Percentiles rank a stretch among this genome's conserved stretches.
Evolutionary conservation across 1,140 invertebrate species (phyloP).

Genomic region (Lordiphosa collinella): DNA sequence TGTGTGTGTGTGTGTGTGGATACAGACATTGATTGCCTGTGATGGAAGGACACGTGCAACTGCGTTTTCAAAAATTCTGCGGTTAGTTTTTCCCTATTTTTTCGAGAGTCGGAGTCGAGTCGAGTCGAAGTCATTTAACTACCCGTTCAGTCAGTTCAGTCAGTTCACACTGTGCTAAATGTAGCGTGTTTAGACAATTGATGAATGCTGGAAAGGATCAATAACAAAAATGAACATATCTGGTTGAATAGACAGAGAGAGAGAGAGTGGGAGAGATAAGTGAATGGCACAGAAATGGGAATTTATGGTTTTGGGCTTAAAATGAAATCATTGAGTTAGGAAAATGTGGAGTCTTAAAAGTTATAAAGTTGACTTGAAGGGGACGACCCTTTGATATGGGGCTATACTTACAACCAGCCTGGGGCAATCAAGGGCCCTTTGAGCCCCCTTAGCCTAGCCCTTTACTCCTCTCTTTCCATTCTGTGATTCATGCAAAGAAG

Average conservation of each 20-base stretch:
- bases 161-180: conserved; percentile 65
- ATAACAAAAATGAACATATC: conserved; percentile 27
- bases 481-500: too few relatives aligned
- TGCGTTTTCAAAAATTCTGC: conserved; percentile 39
- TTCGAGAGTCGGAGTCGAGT: conserved; percentile 50
- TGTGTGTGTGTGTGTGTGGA: conserved; percentile 1
- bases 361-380: too few relatives aligned
- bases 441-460: too few relatives aligned
- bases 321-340: too few relatives aligned
- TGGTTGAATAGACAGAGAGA: not conserved
- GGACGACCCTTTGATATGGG: too few relatives aligned
- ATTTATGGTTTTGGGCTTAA: too few relatives aligned
- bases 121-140: conserved; percentile 69
- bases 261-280: not conserved
- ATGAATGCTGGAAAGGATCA: conserved; percentile 13
- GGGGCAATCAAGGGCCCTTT: too few relatives aligned
- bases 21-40: conserved; percentile 63
- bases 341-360: too few relatives aligned
- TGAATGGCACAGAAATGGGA: too few relatives aligned
- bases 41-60: conserved; percentile 54
- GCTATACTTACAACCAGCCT: too few relatives aligned
- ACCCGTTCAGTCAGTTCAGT: conserved; percentile 27
- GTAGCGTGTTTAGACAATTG: conserved; percentile 45
- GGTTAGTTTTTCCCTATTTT: conserved; percentile 49
- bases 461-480: too few relatives aligned